Evolutionary conservation across 2,113 vertebrate genomes (phyloP), one percentile per base, ranked within the genome.

Genomic region (Rhinichthys klamathensis): DNA sequence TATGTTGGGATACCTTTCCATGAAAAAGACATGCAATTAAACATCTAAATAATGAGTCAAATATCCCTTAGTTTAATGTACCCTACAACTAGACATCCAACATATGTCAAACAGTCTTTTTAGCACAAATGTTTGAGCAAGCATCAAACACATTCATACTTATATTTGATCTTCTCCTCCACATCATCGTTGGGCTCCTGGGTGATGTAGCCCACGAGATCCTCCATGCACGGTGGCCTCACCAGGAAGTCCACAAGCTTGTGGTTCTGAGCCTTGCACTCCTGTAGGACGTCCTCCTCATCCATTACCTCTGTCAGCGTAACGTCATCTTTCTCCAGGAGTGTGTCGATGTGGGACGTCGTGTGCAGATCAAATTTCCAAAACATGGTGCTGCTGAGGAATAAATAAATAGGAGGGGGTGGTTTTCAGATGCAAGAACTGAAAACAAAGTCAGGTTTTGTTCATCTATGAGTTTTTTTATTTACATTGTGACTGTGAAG

Each of bases 291-390:
- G 49, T 99, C 98, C 81, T 99, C 98, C 93, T 99, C 98, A 75
- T 99, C 98, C 98, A 99, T 98, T 81, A 99, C 89, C 87, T 99
- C 98, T 69, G 96, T 97, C 90, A 99, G 94, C 0, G 97, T 99
- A 89, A 99, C 97, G 94, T 99, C 98, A 93, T 99, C 98, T 94
- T 96, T 97, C 87, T 99, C 98, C 85, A 99, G 95, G 89, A 99
- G 96, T 0, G 98, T 98, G 95, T 99, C 98, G 91, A 99, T 98
- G 93, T 99, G 98, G 76, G 98, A 99, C 92, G 98, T 98, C 63
- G 98, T 98, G 92, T 99, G 98, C 86, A 99, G 97, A 93, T 99
- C 98, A 93, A 99, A 99, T 94, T 99, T 99, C 98, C 98, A 99
- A 97, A 99, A 99, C 98, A 99, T 99, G 93, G 93, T 97, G 96